Conservation (phyloP, 1,140 invertebrate genomes). For the Aphelinus atriplicis region DNA sequence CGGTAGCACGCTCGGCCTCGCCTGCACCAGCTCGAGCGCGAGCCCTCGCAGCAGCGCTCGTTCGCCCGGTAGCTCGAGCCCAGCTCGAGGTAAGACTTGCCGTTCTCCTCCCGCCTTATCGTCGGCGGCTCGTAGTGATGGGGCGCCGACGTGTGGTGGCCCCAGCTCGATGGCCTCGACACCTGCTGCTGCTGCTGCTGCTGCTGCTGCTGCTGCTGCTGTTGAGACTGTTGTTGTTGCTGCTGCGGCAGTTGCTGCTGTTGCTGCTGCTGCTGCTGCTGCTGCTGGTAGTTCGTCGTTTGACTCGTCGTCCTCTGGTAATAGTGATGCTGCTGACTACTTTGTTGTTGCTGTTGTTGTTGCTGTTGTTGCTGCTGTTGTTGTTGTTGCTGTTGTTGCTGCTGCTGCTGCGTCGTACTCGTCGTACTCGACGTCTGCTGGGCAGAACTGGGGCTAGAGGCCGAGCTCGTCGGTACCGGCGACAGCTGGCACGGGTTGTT, state of each 20-base stretch:
- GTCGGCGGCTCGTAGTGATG: constrained; percentile 76
- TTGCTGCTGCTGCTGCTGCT: background rate
- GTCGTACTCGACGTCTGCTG: background rate
- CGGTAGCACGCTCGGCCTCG: constrained; percentile 81
- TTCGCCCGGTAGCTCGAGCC: constrained; percentile 73
- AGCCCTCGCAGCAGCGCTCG: constrained; percentile 79
- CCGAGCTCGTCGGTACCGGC: constrained; percentile 25
- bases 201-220: constrained; percentile 47
- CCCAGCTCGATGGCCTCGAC: constrained; percentile 58
- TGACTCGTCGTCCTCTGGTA: background rate
- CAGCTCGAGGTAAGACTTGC: constrained; percentile 88
- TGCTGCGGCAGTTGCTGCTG: background rate
- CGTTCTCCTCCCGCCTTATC: constrained; percentile 87
- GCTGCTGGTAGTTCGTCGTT: too few species aligned
- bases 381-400: constrained; percentile 24
- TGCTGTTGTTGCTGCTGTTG: constrained; percentile 26
- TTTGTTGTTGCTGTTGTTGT: constrained; percentile 14
- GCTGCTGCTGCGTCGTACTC: constrained; percentile 33
- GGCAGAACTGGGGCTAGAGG: constrained; percentile 23
- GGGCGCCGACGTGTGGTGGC: constrained; percentile 51
- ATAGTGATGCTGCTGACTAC: constrained; percentile 15
- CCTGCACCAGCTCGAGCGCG: constrained; percentile 78
- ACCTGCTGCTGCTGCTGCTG: constrained; percentile 44
- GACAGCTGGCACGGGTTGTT: constrained; percentile 44
- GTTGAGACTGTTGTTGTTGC: constrained; percentile 36